phyloP scores from a whole-genome alignment of 1,140 invertebrate species.

The Carposina sasakii region DNA sequence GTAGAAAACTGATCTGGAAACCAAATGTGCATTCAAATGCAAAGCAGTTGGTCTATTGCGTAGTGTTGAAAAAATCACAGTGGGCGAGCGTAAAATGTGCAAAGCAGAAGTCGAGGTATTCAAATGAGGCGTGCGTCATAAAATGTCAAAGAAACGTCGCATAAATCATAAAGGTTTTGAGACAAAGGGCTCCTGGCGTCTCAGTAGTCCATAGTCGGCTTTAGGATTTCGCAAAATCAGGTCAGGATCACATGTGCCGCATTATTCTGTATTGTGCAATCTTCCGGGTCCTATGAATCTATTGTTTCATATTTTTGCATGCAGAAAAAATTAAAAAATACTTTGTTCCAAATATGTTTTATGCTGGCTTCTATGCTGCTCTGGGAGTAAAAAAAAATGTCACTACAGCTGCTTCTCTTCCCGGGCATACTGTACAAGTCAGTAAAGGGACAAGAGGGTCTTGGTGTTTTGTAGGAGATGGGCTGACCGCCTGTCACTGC shows the following conservation, averaged over 20 bases:
- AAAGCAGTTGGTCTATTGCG: conserved; percentile 54
- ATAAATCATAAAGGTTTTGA: conserved; percentile 67
- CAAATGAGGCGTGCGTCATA: conserved; percentile 68
- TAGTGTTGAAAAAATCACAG: conserved; percentile 53
- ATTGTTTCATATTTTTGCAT: too few relatives aligned
- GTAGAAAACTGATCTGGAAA: conserved; percentile 68
- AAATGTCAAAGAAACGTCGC: conserved; percentile 62
- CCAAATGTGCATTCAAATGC: conserved; percentile 69
- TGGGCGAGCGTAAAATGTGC: conserved; percentile 57
- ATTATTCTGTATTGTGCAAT: conserved; percentile 57
- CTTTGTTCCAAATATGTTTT: too few relatives aligned
- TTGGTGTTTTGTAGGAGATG: too few relatives aligned
- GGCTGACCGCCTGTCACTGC: too few relatives aligned
- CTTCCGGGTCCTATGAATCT: conserved; percentile 62
- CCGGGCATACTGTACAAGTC: too few relatives aligned
- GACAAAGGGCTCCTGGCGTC: conserved; percentile 49
- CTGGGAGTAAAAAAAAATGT: too few relatives aligned
- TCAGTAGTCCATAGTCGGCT: conserved; percentile 42
- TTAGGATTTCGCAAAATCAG: conserved; percentile 59
- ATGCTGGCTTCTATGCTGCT: too few relatives aligned
- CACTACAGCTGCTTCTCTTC: too few relatives aligned
- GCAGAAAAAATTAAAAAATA: too few relatives aligned
- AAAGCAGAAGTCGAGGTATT: conserved; percentile 63
- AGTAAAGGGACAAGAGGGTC: too few relatives aligned
- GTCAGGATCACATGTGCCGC: conserved; percentile 68